Conservation (phyloP, 1,140 invertebrate species). For the Anoplolepis gracilipes region DNA sequence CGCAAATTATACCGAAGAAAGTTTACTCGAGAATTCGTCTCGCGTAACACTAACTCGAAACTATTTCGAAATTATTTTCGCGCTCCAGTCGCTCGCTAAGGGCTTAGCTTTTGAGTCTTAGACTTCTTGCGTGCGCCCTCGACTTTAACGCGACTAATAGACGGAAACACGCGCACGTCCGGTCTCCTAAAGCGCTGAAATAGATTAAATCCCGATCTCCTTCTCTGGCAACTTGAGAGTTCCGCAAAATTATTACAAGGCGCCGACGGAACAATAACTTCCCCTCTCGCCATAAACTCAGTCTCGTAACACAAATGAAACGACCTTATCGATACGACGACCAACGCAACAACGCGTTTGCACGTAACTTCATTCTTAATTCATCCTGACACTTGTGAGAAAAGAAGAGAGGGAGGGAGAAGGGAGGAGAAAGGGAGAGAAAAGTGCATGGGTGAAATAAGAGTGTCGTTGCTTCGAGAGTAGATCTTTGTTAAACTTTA, state of each 20-base stretch:
- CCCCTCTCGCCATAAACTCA: slow-evolving; percentile 7
- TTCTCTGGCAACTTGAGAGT: slow-evolving; percentile 29
- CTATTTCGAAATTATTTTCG: slow-evolving; percentile 56
- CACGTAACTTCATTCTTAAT: slow-evolving; percentile 27
- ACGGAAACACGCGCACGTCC: slow-evolving; percentile 9
- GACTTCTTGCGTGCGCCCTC: background rate
- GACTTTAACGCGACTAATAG: slow-evolving; percentile 22
- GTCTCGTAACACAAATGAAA: slow-evolving; percentile 36
- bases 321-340: slow-evolving; percentile 30
- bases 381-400: slow-evolving; percentile 46
- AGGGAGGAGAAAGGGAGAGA: background rate
- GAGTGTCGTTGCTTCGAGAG: slow-evolving; percentile 26
- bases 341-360: background rate
- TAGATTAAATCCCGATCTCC: slow-evolving; percentile 53
- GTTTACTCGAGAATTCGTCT: slow-evolving; percentile 10
- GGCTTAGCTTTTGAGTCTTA: background rate
- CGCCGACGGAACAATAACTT: slow-evolving; percentile 5
- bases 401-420: background rate
- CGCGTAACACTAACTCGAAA: background rate
- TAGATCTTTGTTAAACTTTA: slow-evolving; percentile 73
- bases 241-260: slow-evolving; percentile 36
- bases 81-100: slow-evolving; percentile 18
- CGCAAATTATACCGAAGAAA: slow-evolving; percentile 2
- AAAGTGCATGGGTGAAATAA: slow-evolving; percentile 49
- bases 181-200: slow-evolving; percentile 20